Base-by-base conservation (phyloP, 1,140 invertebrate species). In the Chironomus striatipennis region DNA sequence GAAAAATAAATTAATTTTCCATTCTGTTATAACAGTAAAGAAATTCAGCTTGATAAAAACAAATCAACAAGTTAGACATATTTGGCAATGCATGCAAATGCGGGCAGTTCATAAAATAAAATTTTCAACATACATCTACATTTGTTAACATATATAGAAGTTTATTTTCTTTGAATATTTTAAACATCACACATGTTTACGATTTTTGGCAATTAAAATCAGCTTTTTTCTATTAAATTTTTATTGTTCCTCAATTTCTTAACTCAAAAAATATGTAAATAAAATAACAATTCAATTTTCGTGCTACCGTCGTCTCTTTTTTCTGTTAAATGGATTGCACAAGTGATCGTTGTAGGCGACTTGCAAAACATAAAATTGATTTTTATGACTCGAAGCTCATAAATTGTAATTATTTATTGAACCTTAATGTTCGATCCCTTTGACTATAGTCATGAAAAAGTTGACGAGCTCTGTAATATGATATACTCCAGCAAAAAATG, bases 51-150 rank as follows among this genome's bases (percentile, higher is more conserved):
- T 34, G 24, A 34, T 34, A 34, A 34, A 34, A 57, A n/a, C 8
- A 57, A 57, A 57, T 57, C 47, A 57, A 57, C 47, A 57, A 57
- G 47, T 57, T n/a, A 57, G 47, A n/a, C 47, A 57, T n/a, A 57
- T 57, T 57, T 57, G 47, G 47, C 12, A 12, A 57, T 57, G 47
- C 47, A 57, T 57, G 47, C 47, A n/a, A 57, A 57, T 57, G 47
- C 47, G 47, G 47, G 47, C 47, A 57, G 47, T 57, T 15, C 12
- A 15, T 57, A 57, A 57, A 57, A 57, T 15, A 47, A 47, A 47
- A 47, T 47, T 47, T 57, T 57, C 9, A 15, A 5, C 5, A 34
- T 34, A 34, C n/a, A 12, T 47, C 43, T 47, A 2, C 43, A 47
- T 15, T n/a, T 57, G 47, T 57, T 57, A 34, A 34, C 24, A 34